Base-by-base conservation (phyloP, 53 echinoderm and acorn worm species). In the Antedon mediterranea region DNA sequence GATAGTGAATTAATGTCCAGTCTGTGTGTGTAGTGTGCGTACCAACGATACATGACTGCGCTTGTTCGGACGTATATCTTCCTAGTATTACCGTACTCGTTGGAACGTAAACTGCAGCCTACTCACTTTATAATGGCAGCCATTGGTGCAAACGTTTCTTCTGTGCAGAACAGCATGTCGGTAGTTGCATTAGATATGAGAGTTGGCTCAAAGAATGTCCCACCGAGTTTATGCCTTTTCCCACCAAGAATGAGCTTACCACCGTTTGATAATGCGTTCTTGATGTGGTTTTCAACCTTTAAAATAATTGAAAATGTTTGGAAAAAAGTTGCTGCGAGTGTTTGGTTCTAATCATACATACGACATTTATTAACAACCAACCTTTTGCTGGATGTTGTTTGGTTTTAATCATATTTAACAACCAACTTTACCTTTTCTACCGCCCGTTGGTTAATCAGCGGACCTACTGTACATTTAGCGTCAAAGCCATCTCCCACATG, bases 401-500 rank as follows among this genome's bases (percentile, higher is more conserved):
- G n/a, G n/a, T n/a, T n/a, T n/a, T n/a, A n/a, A n/a, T n/a, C n/a
- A n/a, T n/a, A n/a, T n/a, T n/a, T 57, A 26, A 13, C 23, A 2
- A 32, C 6, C 1, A 14, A 31, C 28, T 20, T 28, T 33, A 76
- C 76, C 86, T 90, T 90, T 74, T 90, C 86, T 0, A 90, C 43
- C 28, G 85, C 90, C 43, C 84, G 43, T 18, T 75, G 43, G 72
- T 90, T 90, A 42, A 90, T 90, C 33, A 90, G 86, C 0, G 90
- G 90, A 31, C 90, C 90, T 37, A 87, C 73, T 15, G 90, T 78
- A 0, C 75, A 76, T 15, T 81, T 81, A 2, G 79, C 81, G 28
- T 83, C 77, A 81, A 84, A 74, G 13, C 90, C 90, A 33, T 86
- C 43, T 23, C 84, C 84, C 9, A 90, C 90, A 13, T 87, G 83